Evolutionary conservation across 2,888 invertebrate species (phyloP).

Genomic region (Amphipyra tragopoginis): DNA sequence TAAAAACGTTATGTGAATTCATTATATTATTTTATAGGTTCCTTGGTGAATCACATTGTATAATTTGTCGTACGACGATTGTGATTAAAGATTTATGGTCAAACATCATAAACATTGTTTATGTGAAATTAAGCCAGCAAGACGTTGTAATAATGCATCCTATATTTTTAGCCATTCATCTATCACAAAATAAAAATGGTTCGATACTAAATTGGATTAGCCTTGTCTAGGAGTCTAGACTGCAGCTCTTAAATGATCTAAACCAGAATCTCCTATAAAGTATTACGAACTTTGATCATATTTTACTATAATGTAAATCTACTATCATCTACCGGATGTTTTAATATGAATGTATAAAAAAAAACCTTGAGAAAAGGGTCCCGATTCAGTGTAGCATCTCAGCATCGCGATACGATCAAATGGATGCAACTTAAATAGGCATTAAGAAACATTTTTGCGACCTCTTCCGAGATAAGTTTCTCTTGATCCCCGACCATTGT

Average conservation of each 20-base stretch:
- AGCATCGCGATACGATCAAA: slow-evolving; percentile 77
- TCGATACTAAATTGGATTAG: slow-evolving; percentile 34
- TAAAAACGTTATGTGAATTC: slow-evolving; percentile 83
- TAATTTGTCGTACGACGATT: slow-evolving; percentile 59
- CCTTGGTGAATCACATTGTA: slow-evolving; percentile 67
- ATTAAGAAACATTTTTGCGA: slow-evolving; percentile 87
- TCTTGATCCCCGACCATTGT: slow-evolving; percentile 87
- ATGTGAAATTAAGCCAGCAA: neutral
- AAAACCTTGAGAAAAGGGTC: slow-evolving; percentile 11
- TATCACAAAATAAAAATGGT: slow-evolving; percentile 5
- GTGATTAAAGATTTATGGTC: slow-evolving; percentile 27
- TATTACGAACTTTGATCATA: slow-evolving; percentile 9
- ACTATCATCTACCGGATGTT: neutral
- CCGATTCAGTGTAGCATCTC: slow-evolving; percentile 43
- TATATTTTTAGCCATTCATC: neutral
- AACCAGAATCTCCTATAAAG: neutral
- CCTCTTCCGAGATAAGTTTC: slow-evolving; percentile 83
- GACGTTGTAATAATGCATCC: neutral
- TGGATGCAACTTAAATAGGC: slow-evolving; percentile 85
- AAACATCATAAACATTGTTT: neutral
- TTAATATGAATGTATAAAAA: slow-evolving; percentile 2
- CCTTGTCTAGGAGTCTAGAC: slow-evolving; percentile 50
- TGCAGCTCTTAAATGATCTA: slow-evolving; percentile 5
- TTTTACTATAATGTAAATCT: neutral
- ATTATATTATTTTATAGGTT: slow-evolving; percentile 69